Evolutionary conservation across 2,888 invertebrate species (phyloP).

Genomic region (Lymantria dispar): DNA sequence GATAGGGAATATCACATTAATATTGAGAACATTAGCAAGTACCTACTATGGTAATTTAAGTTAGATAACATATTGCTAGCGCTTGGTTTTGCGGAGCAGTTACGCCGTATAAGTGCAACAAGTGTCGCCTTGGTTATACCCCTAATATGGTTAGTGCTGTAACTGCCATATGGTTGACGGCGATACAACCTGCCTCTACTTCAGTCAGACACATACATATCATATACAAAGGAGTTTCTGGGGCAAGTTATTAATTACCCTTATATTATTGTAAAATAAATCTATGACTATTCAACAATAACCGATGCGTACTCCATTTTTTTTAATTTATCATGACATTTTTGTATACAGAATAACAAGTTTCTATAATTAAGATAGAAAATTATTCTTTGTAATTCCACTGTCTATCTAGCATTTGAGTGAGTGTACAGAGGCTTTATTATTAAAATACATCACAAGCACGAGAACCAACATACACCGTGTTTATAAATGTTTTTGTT

Average conservation of each 20-base stretch:
- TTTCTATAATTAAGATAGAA: not conserved
- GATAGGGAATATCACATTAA: conserved; percentile 24
- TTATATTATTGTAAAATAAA: not conserved
- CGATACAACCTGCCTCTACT: conserved; percentile 65
- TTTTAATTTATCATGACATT: too few relatives aligned
- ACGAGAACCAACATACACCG: conserved; percentile 38
- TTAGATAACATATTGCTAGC: conserved; percentile 55
- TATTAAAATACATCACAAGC: conserved; percentile 34
- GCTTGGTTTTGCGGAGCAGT: conserved; percentile 69
- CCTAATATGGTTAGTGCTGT: conserved; percentile 72
- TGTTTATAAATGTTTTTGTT: conserved; percentile 49
- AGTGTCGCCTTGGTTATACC: conserved; percentile 77
- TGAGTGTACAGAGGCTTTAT: conserved; percentile 31
- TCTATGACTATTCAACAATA: not conserved
- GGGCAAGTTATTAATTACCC: conserved; percentile 24
- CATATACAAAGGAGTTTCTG: conserved; percentile 44
- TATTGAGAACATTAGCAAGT: conserved; percentile 39
- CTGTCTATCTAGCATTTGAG: conserved; percentile 11
- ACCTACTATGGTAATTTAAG: conserved; percentile 39
- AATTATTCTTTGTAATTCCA: conserved; percentile 11
- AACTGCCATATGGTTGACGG: conserved; percentile 75
- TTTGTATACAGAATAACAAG: not conserved
- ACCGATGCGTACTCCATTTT: not conserved
- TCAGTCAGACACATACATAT: conserved; percentile 46
- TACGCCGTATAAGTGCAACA: conserved; percentile 81